A percentile compares a stretch with the other conserved stretches of the same genome.
Evolutionary conservation across 2,797 vertebrate genomes (phyloP).

Genomic region (Dromococcyx pavoninus): DNA sequence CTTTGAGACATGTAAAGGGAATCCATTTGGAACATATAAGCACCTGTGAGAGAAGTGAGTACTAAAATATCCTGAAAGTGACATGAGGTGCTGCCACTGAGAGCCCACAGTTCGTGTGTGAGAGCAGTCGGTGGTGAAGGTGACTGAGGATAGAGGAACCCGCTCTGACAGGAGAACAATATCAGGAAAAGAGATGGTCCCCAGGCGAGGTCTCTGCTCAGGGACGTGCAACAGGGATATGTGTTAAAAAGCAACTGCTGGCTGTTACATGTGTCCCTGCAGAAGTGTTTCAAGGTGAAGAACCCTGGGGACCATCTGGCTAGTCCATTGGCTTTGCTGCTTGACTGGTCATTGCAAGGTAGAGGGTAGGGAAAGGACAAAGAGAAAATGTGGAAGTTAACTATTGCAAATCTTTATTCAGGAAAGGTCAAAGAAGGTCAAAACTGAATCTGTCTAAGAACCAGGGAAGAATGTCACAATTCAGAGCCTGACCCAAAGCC

Average conservation of each 20-base stretch:
- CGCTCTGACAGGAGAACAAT: not conserved
- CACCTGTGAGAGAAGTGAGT: not conserved
- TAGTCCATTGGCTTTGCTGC: not conserved
- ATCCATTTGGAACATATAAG: not conserved
- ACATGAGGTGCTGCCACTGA: not conserved
- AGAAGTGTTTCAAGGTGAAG: not conserved
- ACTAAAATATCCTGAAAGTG: not conserved
- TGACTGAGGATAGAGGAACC: not conserved
- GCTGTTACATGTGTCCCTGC: not conserved
- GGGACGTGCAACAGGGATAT: not conserved
- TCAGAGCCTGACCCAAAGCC: not conserved
- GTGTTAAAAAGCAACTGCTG: not conserved
- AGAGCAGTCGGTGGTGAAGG: not conserved
- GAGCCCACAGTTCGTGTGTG: not conserved
- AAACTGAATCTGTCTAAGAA: not conserved
- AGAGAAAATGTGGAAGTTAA: not conserved
- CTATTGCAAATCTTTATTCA: not conserved
- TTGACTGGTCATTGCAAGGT: not conserved
- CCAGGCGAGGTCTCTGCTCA: not conserved
- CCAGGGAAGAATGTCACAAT: not conserved
- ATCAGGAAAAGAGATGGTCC: not conserved
- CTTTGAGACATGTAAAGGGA: rapidly evolving
- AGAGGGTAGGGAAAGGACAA: not conserved
- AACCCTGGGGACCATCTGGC: not conserved
- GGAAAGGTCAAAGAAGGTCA: not conserved